Percentiles rank a stretch among this genome's conserved stretches.
phyloP scores from a whole-genome alignment of 2,113 vertebrate genomes.

The Myrmophylax atrothorax region DNA sequence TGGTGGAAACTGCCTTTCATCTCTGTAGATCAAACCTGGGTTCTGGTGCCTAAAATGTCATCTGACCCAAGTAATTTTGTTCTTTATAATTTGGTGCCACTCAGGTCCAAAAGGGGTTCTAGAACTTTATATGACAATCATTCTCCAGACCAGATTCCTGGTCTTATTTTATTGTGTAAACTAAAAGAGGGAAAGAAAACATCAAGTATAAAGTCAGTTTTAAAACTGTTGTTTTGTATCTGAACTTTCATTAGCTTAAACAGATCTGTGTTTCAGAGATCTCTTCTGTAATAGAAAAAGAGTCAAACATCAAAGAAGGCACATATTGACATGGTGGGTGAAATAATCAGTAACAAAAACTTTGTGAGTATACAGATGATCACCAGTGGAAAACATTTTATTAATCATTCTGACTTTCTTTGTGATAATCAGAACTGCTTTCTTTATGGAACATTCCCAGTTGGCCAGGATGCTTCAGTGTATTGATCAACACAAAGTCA shows the following conservation, averaged over 20 bases:
- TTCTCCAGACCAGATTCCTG: background rate
- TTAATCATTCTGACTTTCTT: slow-evolving; percentile 41
- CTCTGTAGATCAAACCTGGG: background rate
- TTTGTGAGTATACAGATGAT: slow-evolving; percentile 54
- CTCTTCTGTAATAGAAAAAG: slow-evolving; percentile 38
- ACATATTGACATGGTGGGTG: slow-evolving; percentile 36
- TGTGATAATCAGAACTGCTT: background rate
- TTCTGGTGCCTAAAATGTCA: background rate
- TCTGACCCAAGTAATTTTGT: background rate
- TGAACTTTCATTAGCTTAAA: slow-evolving; percentile 11
- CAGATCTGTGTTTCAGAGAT: slow-evolving; percentile 26
- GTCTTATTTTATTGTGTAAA: background rate
- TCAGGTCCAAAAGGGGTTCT: background rate
- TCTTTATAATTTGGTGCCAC: background rate
- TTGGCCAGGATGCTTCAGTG: background rate
- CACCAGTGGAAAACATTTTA: slow-evolving; percentile 49
- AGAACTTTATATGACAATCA: accelerated
- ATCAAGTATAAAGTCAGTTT: background rate
- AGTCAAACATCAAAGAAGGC: slow-evolving; percentile 36
- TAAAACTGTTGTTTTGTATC: slow-evolving; percentile 2
- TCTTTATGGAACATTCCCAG: background rate
- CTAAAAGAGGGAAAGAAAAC: background rate
- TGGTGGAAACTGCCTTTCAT: background rate
- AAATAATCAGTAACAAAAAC: slow-evolving; percentile 54
- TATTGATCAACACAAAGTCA: background rate